Percentiles rank a stretch among this genome's conserved stretches.
These are phyloP conservation scores for Parnassius mnemosyne DNA, from an alignment of 2,888 invertebrate genomes.

Conservation along the genomic window DNA sequence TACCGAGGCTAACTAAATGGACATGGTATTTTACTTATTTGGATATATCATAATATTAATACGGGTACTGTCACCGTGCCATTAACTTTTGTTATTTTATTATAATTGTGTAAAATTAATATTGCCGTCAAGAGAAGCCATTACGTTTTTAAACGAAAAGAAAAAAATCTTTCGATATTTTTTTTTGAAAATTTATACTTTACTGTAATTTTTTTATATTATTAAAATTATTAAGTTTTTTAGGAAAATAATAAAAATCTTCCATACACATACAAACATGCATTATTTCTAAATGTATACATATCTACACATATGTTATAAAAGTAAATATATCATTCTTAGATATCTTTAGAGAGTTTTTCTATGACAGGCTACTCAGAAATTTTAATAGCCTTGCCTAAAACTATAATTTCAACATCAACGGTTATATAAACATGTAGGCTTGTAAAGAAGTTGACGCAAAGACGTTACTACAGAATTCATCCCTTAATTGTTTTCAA, in stretches of 20 bases:
- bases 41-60: constrained; percentile 27
- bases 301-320: too few relatives aligned
- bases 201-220: constrained; percentile 5
- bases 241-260: background rate
- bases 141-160: too few relatives aligned
- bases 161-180: too few relatives aligned
- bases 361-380: too few relatives aligned
- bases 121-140: too few relatives aligned
- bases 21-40: constrained; percentile 17
- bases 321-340: too few relatives aligned
- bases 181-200: constrained; percentile 8
- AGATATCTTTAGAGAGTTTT: too few relatives aligned
- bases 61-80: background rate
- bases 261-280: background rate
- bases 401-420: too few relatives aligned
- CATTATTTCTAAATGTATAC: too few relatives aligned
- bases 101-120: too few relatives aligned
- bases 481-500: constrained; percentile 43
- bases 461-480: constrained; percentile 8
- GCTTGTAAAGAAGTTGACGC: background rate
- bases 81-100: too few relatives aligned
- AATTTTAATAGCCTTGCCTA: too few relatives aligned
- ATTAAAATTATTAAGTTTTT: background rate
- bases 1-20: constrained; percentile 28
- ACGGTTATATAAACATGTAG: background rate